Evolutionary conservation across 2,113 vertebrate genomes (phyloP).

Genomic region (Dromas ardeola): DNA sequence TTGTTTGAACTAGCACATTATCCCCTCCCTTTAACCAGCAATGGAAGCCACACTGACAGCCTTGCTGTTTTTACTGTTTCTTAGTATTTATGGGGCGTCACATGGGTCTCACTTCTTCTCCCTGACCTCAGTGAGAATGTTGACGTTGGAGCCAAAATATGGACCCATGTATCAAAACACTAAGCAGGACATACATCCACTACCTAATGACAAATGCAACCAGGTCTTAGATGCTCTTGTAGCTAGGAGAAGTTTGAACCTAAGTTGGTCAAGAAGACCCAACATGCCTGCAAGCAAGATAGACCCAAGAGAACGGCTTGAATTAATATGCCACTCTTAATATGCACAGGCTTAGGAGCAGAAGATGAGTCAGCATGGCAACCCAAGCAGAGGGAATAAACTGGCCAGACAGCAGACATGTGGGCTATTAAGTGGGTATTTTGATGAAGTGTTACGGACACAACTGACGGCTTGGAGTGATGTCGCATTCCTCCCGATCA

Average conservation of each 20-base stretch:
- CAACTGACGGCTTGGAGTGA: not conserved
- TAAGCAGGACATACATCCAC: not conserved
- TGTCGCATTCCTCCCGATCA: not conserved
- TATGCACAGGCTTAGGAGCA: not conserved
- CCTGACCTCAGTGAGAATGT: not conserved
- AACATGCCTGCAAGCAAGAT: not conserved
- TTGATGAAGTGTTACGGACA: conserved; percentile 7
- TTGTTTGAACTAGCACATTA: not conserved
- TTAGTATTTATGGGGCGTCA: not conserved
- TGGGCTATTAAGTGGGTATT: not conserved
- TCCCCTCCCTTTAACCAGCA: not conserved
- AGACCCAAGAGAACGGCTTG: not conserved
- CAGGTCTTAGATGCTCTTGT: not conserved
- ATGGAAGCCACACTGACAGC: not conserved
- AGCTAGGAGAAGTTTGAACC: not conserved
- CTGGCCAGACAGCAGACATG: not conserved
- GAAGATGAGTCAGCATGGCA: not conserved
- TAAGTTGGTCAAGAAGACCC: not conserved
- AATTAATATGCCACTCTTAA: not conserved
- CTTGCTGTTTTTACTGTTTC: not conserved
- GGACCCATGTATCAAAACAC: not conserved
- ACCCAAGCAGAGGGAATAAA: not conserved
- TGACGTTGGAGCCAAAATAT: not conserved
- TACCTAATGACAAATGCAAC: not conserved
- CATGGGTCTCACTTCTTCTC: not conserved